Percentiles rank a stretch among this genome's conserved stretches.
Evolutionary conservation across 2,113 vertebrate species (phyloP).

Genomic region (Anolis carolinensis): DNA sequence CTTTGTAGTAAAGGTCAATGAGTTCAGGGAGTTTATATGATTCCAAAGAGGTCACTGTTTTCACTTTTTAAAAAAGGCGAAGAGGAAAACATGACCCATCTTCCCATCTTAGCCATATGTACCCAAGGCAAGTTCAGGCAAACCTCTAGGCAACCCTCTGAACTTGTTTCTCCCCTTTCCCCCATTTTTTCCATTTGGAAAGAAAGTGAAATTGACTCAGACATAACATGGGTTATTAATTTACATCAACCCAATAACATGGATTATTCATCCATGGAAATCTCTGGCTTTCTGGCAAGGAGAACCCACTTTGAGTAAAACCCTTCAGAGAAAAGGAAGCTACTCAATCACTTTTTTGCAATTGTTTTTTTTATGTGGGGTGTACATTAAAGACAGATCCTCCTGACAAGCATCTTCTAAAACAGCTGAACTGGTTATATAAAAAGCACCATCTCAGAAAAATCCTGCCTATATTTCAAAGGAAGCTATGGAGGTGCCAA

Average conservation of each 20-base stretch:
- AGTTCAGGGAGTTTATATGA: conserved; percentile 53
- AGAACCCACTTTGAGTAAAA: background rate
- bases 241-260: no score
- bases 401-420: background rate
- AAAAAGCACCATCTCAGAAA: background rate
- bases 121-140: conserved; percentile 28
- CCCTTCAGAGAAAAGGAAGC: background rate
- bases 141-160: conserved; percentile 51
- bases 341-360: conserved; percentile 18
- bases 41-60: conserved; percentile 36
- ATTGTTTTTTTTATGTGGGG: background rate
- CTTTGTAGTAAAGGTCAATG: conserved; percentile 45
- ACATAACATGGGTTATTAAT: conserved; percentile 1
- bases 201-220: conserved; percentile 48
- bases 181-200: conserved; percentile 28
- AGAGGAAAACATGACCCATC: conserved; percentile 17
- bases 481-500: background rate
- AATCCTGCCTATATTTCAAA: background rate
- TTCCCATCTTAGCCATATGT: conserved; percentile 43
- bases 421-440: background rate
- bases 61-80: conserved; percentile 59
- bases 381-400: background rate
- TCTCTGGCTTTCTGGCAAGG: background rate
- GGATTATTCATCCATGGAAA: background rate
- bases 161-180: background rate